Base-by-base conservation (phyloP, 2,888 invertebrate genomes). In the Torymus auratus region DNA sequence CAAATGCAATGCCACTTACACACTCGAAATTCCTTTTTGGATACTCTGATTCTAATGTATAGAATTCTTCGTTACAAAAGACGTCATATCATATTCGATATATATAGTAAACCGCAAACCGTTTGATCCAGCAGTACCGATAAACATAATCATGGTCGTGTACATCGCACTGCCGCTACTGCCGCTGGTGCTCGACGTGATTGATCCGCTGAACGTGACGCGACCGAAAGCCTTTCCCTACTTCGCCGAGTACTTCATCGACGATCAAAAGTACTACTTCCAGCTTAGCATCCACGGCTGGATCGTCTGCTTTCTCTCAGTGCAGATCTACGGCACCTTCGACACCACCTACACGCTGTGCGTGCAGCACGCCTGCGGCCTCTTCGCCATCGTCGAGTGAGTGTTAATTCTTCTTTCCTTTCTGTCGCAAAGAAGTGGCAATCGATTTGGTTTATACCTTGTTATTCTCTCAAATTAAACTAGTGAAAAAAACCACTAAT, bases 211-310 rank as follows among this genome's bases (percentile, higher is more conserved):
- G 20, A 77, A 77, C 14, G 64, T 70, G 13, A 41, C 77, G 7
- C 13, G 77, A 58, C 77, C 64, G 0, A 56, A 50, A 11, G 53
- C 28, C 2, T 70, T 77, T 50, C 62, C 64, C 0, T 70, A 70
- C 52, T 70, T 41, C 12, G 77, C 70, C 14, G 50, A 70, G 15
- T 77, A 77, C 28, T 77, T 64, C 12, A 20, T 77, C 2, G 64
- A 77, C 53, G 53, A 62, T 50, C 55, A 77, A 15, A 70, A 70
- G 7, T 77, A 77, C 20, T 70, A 56, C 23, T 77, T 70, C 11
- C 41, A 64, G 15, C 14, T 77, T 2, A 56, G 41, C 12, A 2
- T 62, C n/a, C 77, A 64, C 64, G 61, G 62, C n/a, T 70, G 70
- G 64, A 62, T 77, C 20, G 58, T 56, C 3, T 56, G 41, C 14